Percentiles rank a stretch among this genome's conserved stretches.
Conservation (phyloP, 1,140 invertebrate species). For the Bombus vancouverensis region DNA sequence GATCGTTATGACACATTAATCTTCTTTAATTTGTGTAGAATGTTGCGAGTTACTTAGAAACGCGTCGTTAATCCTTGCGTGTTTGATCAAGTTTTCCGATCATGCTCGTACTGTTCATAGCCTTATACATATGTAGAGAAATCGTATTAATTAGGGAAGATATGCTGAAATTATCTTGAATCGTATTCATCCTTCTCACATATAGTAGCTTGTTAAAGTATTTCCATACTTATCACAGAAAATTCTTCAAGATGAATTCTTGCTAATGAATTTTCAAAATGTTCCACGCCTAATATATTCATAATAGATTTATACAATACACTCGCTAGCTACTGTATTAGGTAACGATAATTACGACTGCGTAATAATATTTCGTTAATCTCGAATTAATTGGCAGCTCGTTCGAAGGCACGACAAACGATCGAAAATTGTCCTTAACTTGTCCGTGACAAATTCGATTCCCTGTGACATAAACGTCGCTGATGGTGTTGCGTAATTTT, state of each 20-base stretch:
- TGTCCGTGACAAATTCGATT: conserved; percentile 38
- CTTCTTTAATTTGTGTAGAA: neutral
- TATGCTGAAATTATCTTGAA: conserved; percentile 2
- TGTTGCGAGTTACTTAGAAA: neutral
- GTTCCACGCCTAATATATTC: neutral
- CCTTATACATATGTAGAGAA: neutral
- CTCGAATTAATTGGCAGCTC: conserved; percentile 50
- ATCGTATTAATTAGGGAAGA: conserved; percentile 3
- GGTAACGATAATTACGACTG: conserved; percentile 39
- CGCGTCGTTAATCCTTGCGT: neutral
- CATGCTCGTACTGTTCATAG: neutral
- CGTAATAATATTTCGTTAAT: conserved; percentile 54
- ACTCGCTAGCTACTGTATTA: conserved; percentile 10
- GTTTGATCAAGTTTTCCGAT: conserved; percentile 16
- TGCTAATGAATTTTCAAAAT: too few species aligned
- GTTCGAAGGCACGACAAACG: neutral
- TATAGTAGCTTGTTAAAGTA: neutral
- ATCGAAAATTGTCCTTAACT: conserved; percentile 23
- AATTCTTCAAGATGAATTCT: too few species aligned
- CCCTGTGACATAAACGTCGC: conserved; percentile 29
- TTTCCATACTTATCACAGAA: neutral
- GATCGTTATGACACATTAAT: neutral
- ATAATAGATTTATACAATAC: neutral
- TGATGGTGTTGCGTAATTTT: conserved; percentile 56
- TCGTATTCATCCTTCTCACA: neutral